These are phyloP conservation scores for Sclerurus mexicanus DNA, from an alignment of 2,113 vertebrate species.

Conservation along the genomic window DNA sequence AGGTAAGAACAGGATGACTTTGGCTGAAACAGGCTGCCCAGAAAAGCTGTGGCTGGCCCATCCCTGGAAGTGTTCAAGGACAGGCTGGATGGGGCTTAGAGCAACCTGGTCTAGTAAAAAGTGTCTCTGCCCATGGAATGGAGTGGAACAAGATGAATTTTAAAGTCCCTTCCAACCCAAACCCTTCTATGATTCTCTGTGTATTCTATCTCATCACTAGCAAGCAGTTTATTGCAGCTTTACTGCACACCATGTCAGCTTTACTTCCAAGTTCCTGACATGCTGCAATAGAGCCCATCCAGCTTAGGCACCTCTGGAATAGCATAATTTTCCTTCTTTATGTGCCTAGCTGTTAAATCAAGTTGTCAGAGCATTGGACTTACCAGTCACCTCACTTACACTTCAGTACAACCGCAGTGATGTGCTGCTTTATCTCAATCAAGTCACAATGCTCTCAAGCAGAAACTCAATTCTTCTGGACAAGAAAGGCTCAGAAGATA, in stretches of 20 bases:
- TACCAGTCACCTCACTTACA: neutral
- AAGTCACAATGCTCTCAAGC: neutral
- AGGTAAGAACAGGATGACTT: neutral
- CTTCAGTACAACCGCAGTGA: neutral
- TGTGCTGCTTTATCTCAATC: neutral
- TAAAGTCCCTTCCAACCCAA: neutral
- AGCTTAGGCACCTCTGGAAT: neutral
- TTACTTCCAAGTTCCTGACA: neutral
- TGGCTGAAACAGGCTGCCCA: neutral
- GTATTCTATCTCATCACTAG: neutral
- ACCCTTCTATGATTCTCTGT: neutral
- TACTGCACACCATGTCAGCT: neutral
- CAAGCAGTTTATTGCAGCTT: neutral
- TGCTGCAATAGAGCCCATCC: neutral
- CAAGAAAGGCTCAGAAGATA: neutral
- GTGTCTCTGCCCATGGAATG: neutral
- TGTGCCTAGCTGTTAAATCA: neutral
- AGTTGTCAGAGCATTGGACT: neutral
- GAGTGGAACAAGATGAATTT: neutral
- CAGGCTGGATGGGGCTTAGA: neutral
- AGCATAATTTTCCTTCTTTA: neutral
- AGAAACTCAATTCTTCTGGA: neutral
- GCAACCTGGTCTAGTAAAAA: rapidly evolving
- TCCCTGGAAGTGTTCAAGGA: neutral
- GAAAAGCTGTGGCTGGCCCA: neutral